Percentiles rank a stretch among this genome's conserved stretches.
phyloP scores from a whole-genome alignment of 2,113 vertebrate genomes.

The Lonchura striata region DNA sequence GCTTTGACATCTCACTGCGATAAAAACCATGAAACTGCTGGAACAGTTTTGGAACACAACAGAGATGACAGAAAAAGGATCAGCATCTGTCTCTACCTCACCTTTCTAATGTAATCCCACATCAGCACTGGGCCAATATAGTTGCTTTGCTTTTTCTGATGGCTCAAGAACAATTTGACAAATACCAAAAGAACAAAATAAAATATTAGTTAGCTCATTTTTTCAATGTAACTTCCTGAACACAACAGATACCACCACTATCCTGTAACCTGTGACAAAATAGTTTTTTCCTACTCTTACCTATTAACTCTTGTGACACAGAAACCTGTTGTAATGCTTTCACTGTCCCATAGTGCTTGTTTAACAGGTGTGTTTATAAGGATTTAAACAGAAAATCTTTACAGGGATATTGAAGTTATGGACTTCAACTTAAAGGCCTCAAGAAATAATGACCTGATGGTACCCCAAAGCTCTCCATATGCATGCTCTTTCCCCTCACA shows the following conservation, averaged over 20 bases:
- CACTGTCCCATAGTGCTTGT: background rate
- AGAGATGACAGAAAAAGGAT: background rate
- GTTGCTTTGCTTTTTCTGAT: background rate
- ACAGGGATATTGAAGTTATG: background rate
- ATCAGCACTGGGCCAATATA: background rate
- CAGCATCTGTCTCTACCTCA: background rate
- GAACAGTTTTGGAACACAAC: background rate
- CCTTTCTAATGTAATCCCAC: background rate
- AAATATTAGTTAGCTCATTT: background rate
- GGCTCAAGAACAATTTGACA: background rate
- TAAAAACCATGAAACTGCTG: background rate
- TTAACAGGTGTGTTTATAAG: background rate
- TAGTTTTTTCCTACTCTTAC: background rate
- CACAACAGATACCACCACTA: background rate
- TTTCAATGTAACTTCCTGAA: background rate
- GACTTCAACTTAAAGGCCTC: background rate
- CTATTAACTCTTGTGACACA: background rate
- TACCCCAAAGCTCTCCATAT: background rate
- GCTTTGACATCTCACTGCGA: background rate
- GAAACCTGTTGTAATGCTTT: background rate
- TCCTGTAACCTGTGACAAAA: background rate
- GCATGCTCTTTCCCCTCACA: background rate
- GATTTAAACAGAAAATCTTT: background rate
- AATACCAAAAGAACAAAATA: background rate
- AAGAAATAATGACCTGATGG: background rate